A percentile compares a stretch with the other conserved stretches of the same genome.
These are phyloP conservation scores for Clarias macrocephalus DNA, from an alignment of 2,113 vertebrate genomes.

Conservation along the genomic window DNA sequence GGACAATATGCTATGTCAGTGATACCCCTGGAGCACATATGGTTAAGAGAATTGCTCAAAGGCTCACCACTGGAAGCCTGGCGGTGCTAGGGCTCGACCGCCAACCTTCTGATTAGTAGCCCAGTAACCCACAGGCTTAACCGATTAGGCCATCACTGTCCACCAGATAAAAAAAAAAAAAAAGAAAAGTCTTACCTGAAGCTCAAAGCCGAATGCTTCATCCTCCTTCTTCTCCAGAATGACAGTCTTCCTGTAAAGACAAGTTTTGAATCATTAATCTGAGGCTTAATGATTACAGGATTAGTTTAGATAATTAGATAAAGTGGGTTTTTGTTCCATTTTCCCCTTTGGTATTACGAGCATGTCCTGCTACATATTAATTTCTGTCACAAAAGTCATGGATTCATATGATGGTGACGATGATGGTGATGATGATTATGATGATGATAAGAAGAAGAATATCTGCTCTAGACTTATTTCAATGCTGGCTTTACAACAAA, in stretches of 20 bases:
- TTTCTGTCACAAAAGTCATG: neutral
- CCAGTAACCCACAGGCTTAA: no score
- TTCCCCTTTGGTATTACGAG: neutral
- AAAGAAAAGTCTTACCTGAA: conserved; percentile 80
- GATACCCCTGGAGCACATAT: no score
- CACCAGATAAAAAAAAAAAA: no score
- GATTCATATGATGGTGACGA: neutral
- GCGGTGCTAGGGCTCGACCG: no score
- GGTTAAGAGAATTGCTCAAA: no score
- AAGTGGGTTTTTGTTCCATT: neutral
- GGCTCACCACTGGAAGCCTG: no score
- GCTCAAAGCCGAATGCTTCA: conserved; percentile 92
- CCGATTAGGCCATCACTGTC: no score
- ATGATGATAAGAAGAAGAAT: neutral
- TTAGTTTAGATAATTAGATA: no score
- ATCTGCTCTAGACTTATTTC: neutral
- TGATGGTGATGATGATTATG: no score
- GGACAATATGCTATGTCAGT: no score
- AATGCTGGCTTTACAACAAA: neutral
- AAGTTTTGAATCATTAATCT: neutral
- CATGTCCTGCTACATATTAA: neutral
- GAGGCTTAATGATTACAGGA: neutral
- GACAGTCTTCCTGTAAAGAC: conserved; percentile 79
- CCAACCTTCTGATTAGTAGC: no score
- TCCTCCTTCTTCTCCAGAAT: conserved; percentile 84